Evolutionary conservation across 2,888 invertebrate species (phyloP), one percentile per base, ranked within the genome.

Genomic region (Oscheius onirici): DNA sequence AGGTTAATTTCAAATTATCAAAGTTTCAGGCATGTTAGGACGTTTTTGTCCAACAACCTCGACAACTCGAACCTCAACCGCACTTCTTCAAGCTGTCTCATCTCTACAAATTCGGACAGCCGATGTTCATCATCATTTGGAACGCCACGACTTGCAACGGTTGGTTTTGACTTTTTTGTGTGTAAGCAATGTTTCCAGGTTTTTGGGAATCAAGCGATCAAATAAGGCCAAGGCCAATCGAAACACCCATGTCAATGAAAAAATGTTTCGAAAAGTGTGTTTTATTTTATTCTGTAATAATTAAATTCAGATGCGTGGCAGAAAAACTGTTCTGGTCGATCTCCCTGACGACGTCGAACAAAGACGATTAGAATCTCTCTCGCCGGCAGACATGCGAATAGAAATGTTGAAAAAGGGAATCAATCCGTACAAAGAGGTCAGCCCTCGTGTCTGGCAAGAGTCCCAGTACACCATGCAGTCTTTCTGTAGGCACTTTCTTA

Each of bases 201-300:
- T 77, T 71, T 74, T 83, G 15, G 85, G 85, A 40, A 70, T 84
- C 28, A 54, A 71, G 11, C 76, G 85, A 15, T 84, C 83, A 1
- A 85, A 84, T 68, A 78, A 80, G 26, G 76, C 75, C 5, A 81
- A 78, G 71, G 84, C 86, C 8, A 87, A 86, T 66, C 73, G 86
- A 58, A 84, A 86, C 54, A 86, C 86, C 0, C 85, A 86, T 69
- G 74, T 81, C 17, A 86, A 86, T 70, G 86, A 87, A 61, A 77
- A 77, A 22, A 71, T 78, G 78, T 84, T 83, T 73, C 70, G 85
- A 68, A 77, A 71, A 74, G 86, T 86, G 15, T 61, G 74, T 61
- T 11, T 20, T 34, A 34, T 41, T 17, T 34, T 10, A 6, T 71
- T 52, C 58, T 34, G 20, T 20, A 68, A 15, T 10, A 20, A 8